Base-by-base conservation (phyloP, 1,140 invertebrate genomes). In the Ridgeia piscesae region DNA sequence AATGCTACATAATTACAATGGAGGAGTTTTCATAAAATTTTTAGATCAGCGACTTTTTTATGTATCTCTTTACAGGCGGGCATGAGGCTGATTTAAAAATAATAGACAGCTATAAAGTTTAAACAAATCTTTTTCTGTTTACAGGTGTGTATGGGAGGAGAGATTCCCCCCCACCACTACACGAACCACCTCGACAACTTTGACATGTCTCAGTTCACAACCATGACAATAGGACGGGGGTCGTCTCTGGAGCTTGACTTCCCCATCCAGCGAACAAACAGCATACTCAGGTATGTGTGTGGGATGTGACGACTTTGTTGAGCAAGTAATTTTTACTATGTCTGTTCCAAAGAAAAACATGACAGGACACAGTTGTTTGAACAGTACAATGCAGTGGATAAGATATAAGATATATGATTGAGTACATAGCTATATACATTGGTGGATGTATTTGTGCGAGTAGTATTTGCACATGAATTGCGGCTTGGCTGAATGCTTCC, bases 221-320 rank as follows among this genome's bases (percentile, higher is more conserved):
- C 48, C 34, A 88, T 4, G 6, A 92, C 6, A 11, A 9, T 92
- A 21, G 35, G 31, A 4, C 89, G 58, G 6, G 92, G 92, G n/a
- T 92, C 92, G 17, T 42, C 92, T 33, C 88, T 92, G 11, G 88
- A 92, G 88, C 92, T 92, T 11, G 92, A 92, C 31, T 92, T 33
- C 42, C 31, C 34, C 35, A 33, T 92, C 77, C 34, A 34, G 31
- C 33, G 35, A 27, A 21, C 17, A 89, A 89, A 92, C n/a, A 89
- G n/a, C 31, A 35, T 48, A 17, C 91, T 91, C 58, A 77, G 58
- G 58, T 77, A 8, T 77, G 27, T 21, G 17, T 50, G 8, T n/a
- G n/a, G n/a, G n/a, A n/a, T n/a, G n/a, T n/a, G 42, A 11, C 2
- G 27, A 31, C 0, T 77, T 77, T 77, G 58, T 27, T 77, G 58